These are phyloP conservation scores for Rhynchophorus ferrugineus DNA, from an alignment of 1,140 invertebrate genomes.

Conservation along the genomic window DNA sequence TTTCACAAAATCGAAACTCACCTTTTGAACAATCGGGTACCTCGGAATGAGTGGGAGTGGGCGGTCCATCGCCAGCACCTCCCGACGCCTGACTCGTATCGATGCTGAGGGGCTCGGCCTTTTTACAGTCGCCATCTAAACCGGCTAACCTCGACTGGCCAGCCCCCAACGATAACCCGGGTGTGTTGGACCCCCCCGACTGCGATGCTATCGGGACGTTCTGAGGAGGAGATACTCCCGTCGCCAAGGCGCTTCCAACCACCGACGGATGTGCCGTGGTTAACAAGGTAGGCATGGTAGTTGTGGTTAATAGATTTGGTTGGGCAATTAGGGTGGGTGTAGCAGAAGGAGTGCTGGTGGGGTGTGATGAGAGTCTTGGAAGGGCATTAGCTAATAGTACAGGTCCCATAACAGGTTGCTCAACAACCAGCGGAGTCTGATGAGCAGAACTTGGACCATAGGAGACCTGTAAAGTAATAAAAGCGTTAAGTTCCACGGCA, in stretches of 20 bases:
- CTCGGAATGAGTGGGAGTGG: conserved; percentile 64
- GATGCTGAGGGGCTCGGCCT: conserved; percentile 44
- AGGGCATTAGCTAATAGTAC: conserved; percentile 60
- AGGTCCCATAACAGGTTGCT: conserved; percentile 40
- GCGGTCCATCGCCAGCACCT: conserved; percentile 48
- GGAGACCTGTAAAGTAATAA: conserved; percentile 29
- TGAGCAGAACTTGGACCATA: conserved; percentile 32
- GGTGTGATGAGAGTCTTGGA: conserved; percentile 57
- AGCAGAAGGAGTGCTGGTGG: conserved; percentile 36
- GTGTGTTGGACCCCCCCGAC: conserved; percentile 45
- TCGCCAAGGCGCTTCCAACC: conserved; percentile 26
- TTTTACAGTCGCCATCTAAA: conserved; percentile 23
- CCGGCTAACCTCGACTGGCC: conserved; percentile 41
- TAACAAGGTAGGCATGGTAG: conserved; percentile 40
- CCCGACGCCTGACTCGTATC: conserved; percentile 42
- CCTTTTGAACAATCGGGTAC: conserved; percentile 52
- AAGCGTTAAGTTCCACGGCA: not conserved
- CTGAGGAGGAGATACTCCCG: conserved; percentile 36
- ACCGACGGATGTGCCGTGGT: conserved; percentile 31
- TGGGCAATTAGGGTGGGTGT: conserved; percentile 41
- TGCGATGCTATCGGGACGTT: conserved; percentile 41
- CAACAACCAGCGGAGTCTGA: conserved; percentile 18
- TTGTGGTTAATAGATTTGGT: conserved; percentile 35
- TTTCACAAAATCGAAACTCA: too few relatives aligned
- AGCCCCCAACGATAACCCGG: conserved; percentile 45